Percentiles rank a stretch among this genome's conserved stretches.
phyloP scores from a whole-genome alignment of 2,888 invertebrate genomes.

The Drosophila rellima region DNA sequence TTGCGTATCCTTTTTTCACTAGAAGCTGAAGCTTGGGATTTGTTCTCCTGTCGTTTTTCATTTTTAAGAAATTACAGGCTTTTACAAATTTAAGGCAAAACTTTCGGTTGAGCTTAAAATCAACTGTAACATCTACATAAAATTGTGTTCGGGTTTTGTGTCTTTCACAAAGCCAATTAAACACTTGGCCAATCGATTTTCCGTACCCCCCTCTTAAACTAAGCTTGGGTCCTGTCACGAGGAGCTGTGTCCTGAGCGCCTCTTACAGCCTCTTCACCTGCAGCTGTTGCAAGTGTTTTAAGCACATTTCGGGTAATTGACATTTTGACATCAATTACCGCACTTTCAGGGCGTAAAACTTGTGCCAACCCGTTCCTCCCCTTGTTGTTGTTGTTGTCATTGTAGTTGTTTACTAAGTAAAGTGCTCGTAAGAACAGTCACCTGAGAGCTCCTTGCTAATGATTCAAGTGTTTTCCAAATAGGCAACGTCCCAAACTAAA shows the following conservation, averaged over 20 bases:
- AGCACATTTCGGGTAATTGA: slow-evolving; percentile 74
- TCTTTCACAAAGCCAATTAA: slow-evolving; percentile 67
- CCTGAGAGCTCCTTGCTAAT: slow-evolving; percentile 53
- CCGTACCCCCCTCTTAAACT: slow-evolving; percentile 6
- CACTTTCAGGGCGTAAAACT: slow-evolving; percentile 57
- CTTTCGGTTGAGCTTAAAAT: slow-evolving; percentile 16
- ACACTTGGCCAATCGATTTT: slow-evolving; percentile 67
- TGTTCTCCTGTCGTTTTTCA: slow-evolving; percentile 38
- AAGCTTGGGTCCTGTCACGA: slow-evolving; percentile 20
- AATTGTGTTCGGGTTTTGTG: slow-evolving; percentile 24
- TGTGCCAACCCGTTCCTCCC: slow-evolving; percentile 22
- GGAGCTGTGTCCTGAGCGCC: slow-evolving; percentile 26
- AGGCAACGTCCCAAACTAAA: slow-evolving; percentile 11
- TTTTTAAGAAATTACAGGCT: slow-evolving; percentile 29
- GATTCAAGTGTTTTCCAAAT: slow-evolving; percentile 54
- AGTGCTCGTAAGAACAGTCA: slow-evolving; percentile 41
- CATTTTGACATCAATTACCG: slow-evolving; percentile 75
- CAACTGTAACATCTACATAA: slow-evolving; percentile 10
- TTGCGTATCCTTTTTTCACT: slow-evolving; percentile 6
- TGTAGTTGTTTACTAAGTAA: slow-evolving; percentile 44
- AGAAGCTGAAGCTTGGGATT: slow-evolving; percentile 33
- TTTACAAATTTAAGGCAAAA: slow-evolving; percentile 47
- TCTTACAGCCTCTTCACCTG: slow-evolving; percentile 31
- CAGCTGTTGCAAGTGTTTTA: slow-evolving; percentile 60
- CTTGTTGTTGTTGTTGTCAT: slow-evolving; percentile 11